phyloP scores from a whole-genome alignment of 2,797 vertebrate genomes.

The Crenichthys baileyi region DNA sequence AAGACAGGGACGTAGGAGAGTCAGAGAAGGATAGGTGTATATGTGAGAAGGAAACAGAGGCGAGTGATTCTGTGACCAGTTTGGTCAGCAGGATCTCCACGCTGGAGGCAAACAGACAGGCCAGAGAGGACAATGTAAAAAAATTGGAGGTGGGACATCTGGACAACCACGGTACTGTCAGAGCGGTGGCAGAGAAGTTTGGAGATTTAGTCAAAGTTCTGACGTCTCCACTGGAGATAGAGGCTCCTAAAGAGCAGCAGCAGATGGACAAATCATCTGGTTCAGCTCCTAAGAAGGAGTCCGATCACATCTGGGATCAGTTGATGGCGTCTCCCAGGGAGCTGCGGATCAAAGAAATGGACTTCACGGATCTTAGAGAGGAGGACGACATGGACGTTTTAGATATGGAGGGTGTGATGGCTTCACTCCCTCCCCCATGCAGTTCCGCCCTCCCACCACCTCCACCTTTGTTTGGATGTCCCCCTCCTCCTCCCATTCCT shows the following conservation, averaged over 20 bases:
- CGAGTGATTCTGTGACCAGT: conserved; percentile 81
- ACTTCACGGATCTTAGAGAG: conserved; percentile 95
- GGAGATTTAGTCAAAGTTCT: conserved; percentile 88
- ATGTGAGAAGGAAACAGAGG: conserved; percentile 79
- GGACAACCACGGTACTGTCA: conserved; percentile 92
- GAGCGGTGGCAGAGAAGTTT: conserved; percentile 91
- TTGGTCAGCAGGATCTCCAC: conserved; percentile 90
- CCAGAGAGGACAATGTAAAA: conserved; percentile 86
- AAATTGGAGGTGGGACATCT: conserved; percentile 87
- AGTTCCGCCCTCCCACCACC: conserved; percentile 86
- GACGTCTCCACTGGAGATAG: conserved; percentile 75
- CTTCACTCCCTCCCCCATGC: conserved; percentile 83
- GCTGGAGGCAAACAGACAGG: conserved; percentile 88
- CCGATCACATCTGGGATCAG: conserved; percentile 98
- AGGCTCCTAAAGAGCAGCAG: conserved; percentile 79
- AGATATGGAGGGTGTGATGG: conserved; percentile 84
- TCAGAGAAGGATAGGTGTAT: conserved; percentile 78
- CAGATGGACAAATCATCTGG: conserved; percentile 73
- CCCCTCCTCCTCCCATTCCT: conserved; percentile 87
- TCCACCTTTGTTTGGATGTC: conserved; percentile 86
- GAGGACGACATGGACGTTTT: conserved; percentile 93
- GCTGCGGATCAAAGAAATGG: conserved; percentile 97
- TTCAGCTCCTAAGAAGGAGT: conserved; percentile 89
- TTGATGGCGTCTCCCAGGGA: conserved; percentile 92
- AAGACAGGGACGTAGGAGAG: conserved; percentile 79